Conservation (phyloP, 2,797 vertebrate genomes). For the Poeciliopsis gracilis region DNA sequence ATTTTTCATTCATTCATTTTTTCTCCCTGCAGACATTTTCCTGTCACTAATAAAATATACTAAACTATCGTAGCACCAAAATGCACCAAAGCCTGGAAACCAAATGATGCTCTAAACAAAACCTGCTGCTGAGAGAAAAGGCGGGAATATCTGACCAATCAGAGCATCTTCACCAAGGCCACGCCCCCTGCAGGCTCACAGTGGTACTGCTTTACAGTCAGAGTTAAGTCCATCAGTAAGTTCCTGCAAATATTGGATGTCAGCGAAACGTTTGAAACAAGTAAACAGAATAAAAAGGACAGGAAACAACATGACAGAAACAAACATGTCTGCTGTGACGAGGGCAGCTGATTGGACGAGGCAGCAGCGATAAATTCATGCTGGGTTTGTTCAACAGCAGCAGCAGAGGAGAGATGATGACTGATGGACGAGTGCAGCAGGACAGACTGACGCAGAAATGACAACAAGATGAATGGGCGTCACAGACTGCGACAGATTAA, state of each 20-base stretch:
- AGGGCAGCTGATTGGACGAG: not conserved
- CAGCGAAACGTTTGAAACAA: not conserved
- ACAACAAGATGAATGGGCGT: constrained; percentile 45
- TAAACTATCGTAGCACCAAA: not conserved
- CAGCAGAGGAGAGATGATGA: constrained; percentile 26
- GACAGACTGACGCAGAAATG: constrained; percentile 46
- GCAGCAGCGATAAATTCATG: constrained; percentile 17
- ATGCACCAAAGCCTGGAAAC: not conserved
- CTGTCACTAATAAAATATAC: not conserved
- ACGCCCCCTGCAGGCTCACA: too few species aligned
- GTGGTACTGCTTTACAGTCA: not conserved
- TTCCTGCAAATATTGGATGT: not conserved
- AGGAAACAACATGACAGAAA: not conserved
- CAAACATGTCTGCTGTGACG: not conserved
- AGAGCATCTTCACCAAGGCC: not conserved
- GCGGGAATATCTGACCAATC: not conserved
- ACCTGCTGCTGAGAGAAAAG: not conserved
- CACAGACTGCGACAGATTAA: constrained; percentile 54
- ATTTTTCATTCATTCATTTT: not conserved
- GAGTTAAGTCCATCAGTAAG: not conserved
- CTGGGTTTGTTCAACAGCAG: constrained; percentile 8
- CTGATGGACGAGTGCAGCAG: constrained; percentile 40
- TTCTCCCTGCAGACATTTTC: not conserved
- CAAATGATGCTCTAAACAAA: not conserved
- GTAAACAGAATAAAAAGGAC: not conserved